Evolutionary conservation across 2,888 invertebrate species (phyloP).

Genomic region (Caenorhabditis uteleia): DNA sequence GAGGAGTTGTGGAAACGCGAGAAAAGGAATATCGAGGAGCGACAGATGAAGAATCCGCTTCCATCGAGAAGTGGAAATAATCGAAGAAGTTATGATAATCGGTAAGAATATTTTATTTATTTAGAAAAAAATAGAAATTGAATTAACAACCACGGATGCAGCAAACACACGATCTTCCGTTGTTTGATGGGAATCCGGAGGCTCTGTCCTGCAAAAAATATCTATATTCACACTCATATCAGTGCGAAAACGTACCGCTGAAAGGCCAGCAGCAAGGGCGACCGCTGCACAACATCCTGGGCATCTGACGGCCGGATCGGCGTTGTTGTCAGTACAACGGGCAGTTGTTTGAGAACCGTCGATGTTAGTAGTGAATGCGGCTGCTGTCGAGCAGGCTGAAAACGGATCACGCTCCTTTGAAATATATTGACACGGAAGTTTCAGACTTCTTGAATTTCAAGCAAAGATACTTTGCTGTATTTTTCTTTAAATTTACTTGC

Average conservation of each 20-base stretch:
- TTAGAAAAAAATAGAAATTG: neutral
- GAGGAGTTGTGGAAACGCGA: constrained; percentile 8
- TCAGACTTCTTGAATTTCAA: no score
- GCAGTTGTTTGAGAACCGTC: constrained; percentile 24
- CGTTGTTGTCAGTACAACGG: constrained; percentile 12
- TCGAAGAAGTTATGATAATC: neutral
- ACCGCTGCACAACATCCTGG: constrained; percentile 24
- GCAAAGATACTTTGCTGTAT: no score
- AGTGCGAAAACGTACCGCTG: constrained; percentile 14
- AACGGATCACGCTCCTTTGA: no score
- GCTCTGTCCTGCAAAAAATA: no score
- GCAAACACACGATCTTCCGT: constrained; percentile 30
- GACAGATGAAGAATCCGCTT: neutral
- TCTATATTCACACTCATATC: no score
- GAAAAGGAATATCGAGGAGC: constrained; percentile 10
- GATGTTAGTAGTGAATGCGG: constrained; percentile 22
- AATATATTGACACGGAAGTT: no score
- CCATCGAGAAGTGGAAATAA: neutral
- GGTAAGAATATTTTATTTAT: neutral
- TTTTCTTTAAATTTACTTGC: no score
- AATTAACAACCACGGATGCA: constrained; percentile 22
- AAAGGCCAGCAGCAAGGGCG: constrained; percentile 18
- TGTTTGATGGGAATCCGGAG: constrained; percentile 30
- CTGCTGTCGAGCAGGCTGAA: constrained; percentile 22
- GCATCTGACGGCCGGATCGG: constrained; percentile 14